Evolutionary conservation across 2,797 vertebrate genomes (phyloP), one percentile per base, ranked within the genome.

Genomic region (Aselliscus stoliczkanus): DNA sequence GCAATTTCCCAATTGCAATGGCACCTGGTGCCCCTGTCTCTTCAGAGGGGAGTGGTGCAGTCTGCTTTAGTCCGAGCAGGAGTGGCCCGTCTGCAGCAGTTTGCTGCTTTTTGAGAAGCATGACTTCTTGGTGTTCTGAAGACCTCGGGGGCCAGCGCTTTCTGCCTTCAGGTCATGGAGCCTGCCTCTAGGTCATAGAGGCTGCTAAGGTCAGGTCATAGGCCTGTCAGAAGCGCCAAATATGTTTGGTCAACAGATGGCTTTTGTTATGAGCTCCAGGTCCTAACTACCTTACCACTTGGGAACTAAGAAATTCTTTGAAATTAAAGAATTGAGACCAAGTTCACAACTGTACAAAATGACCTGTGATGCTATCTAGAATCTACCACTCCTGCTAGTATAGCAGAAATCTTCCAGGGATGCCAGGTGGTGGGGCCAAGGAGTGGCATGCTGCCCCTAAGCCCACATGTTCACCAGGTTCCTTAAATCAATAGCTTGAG

Each of bases 41-140:
- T 58, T 10, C 11, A 67, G 12, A 54, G 8, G 4, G 27, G 29
- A 1, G 11, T 18, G 27, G 18, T 13, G 12, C 18, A 42, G 27
- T 13, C 6, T 50, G 72, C 29, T 80, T 25, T 10, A 23, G 21
- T 54, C 54, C 27, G 31, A 20, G 73, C 5, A 50, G 31, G 6
- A 0, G 18, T 29, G 60, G 17, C 10, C 69, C 14, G 5, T 13
- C 15, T 54, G 27, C 8, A 4, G 8, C 1, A 2, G 7, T 39
- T 64, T 72, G 11, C 23, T 50, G 37, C 23, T 27, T 27, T 58
- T 58, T 58, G 56, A 27, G 27, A 5, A 37, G 15, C 3, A 5
- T 31, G 2, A 47, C 47, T 64, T 84, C 64, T 88, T 5, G 3
- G 18, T 52, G 29, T 20, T 21, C 75, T 27, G 27, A 54, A 18